Evolutionary conservation across 1,140 invertebrate species (phyloP), one percentile per base, ranked within the genome.

Genomic region (Augochlora pura): DNA sequence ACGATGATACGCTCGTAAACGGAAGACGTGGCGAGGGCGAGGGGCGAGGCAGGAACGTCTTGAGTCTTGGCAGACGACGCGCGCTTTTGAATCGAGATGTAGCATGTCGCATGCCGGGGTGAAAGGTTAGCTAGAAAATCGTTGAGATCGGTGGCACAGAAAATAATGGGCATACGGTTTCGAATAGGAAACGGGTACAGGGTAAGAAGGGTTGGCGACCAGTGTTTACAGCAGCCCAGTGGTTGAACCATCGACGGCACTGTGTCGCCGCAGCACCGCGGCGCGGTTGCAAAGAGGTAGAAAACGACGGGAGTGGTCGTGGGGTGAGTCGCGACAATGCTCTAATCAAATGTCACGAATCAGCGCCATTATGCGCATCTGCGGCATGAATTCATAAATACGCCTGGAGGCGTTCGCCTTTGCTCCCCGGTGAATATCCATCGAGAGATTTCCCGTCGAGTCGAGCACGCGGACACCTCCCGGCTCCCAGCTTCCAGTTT

Each of bases 301-400:
- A 79, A 86, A 86, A 77, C 77, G 77, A 23, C 80, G 84, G 85
- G 87, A 81, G 87, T 82, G 80, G 32, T 42, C 67, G 81, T 86
- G 80, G 86, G 88, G 87, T 84, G 83, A 88, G 82, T 68, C 71
- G 86, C 90, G 91, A 91, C 91, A 92, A 92, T 92, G 86, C 91
- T 91, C 90, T 92, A 92, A 92, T 92, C 91, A 92, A 92, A 92
- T 92, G 90, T 92, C 91, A 92, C 88, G 91, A 92, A 92, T 92
- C 91, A 92, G 91, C 89, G 88, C 88, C 88, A 91, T 91, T 91
- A 92, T 91, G 90, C 90, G 90, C 91, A 92, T 92, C 91, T 92
- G 91, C 90, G 89, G 84, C 88, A 87, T 92, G 91, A 92, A 92
- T 92, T 92, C 91, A 89, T 91, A 91, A 92, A 92, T 92, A 92